Evolutionary conservation across 2,888 invertebrate genomes (phyloP).

Genomic region (Drosophila recens): DNA sequence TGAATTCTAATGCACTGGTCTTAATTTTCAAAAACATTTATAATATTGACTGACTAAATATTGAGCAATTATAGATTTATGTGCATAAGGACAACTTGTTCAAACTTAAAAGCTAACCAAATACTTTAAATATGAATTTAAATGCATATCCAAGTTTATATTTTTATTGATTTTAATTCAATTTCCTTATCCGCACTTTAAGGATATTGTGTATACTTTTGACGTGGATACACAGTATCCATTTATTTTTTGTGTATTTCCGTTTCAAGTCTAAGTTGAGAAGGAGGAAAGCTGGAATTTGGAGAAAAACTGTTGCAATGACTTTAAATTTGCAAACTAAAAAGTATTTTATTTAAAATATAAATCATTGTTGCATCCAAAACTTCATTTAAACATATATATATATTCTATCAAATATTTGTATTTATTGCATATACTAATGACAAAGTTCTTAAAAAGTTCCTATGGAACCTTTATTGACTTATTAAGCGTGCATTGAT

Average conservation of each 20-base stretch:
- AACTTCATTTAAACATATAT: too few species aligned
- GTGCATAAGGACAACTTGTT: neutral
- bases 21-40: too few species aligned
- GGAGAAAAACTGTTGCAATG: neutral
- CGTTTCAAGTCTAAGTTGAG: constrained; percentile 1
- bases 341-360: neutral
- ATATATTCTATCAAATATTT: neutral
- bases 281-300: neutral
- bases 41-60: neutral
- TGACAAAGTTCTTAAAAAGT: neutral
- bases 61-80: neutral
- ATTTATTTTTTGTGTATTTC: constrained; percentile 13
- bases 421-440: neutral
- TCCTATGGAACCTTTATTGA: neutral
- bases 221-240: neutral
- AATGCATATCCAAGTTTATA: constrained; percentile 8
- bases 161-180: constrained; percentile 35
- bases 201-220: constrained; percentile 26
- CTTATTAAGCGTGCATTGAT: constrained; percentile 4
- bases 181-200: constrained; percentile 26
- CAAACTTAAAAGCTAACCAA: neutral
- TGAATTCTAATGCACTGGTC: neutral
- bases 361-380: neutral
- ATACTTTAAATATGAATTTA: constrained; percentile 8
- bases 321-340: constrained; percentile 1